Percentiles rank a stretch among this genome's conserved stretches.
Conservation (phyloP, 2,888 invertebrate species). For the Strigamia crassipes region DNA sequence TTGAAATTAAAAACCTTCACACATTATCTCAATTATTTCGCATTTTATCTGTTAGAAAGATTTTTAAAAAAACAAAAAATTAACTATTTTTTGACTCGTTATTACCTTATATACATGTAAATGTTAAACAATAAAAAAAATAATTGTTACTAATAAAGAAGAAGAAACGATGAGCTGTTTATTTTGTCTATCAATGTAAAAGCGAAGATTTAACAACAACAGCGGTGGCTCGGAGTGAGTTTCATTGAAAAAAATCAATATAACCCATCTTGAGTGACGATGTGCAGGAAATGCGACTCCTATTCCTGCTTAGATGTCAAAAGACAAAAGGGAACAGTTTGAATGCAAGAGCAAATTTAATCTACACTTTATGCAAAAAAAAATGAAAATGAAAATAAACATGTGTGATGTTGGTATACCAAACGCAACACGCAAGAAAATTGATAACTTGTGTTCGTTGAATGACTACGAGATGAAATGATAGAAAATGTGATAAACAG, state of each 20-base stretch:
- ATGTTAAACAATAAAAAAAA: too few species aligned
- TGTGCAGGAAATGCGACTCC: slow-evolving; percentile 26
- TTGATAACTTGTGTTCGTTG: too few species aligned
- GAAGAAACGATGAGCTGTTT: neutral
- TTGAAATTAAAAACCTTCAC: too few species aligned
- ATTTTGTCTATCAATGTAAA: slow-evolving; percentile 14
- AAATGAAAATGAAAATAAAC: neutral
- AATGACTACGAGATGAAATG: too few species aligned
- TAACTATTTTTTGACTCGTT: too few species aligned
- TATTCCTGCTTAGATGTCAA: slow-evolving; percentile 14
- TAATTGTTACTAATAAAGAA: neutral
- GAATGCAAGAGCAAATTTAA: neutral
- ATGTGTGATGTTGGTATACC: too few species aligned
- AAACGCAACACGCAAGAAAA: too few species aligned
- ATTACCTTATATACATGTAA: too few species aligned
- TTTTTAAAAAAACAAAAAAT: too few species aligned
- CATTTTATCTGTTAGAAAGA: too few species aligned
- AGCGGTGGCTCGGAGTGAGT: neutral
- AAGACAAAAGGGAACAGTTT: neutral
- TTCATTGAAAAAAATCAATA: slow-evolving; percentile 41
- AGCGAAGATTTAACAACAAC: slow-evolving; percentile 34
- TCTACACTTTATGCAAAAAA: neutral
- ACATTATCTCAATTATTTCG: too few species aligned
- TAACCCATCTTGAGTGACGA: slow-evolving; percentile 35
- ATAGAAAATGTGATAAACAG: too few species aligned